Evolutionary conservation across 2,113 vertebrate species (phyloP).

Genomic region (Donacobius atricapilla): DNA sequence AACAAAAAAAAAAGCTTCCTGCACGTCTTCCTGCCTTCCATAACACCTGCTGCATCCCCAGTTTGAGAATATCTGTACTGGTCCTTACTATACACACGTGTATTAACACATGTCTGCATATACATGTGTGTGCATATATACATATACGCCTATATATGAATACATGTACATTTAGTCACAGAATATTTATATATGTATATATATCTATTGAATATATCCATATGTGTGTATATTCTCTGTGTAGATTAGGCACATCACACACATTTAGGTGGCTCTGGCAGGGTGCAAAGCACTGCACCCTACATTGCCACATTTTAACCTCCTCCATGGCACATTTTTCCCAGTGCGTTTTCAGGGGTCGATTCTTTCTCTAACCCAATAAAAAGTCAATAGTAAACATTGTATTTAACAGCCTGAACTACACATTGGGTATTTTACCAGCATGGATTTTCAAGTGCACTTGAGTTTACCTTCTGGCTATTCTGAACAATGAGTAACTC

Average conservation of each 20-base stretch:
- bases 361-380: neutral
- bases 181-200: neutral
- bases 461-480: conserved; percentile 18
- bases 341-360: neutral
- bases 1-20: neutral
- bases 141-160: no score
- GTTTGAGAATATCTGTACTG: neutral
- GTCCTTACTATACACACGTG: accelerated
- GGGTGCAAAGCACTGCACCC: neutral
- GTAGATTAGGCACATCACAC: neutral
- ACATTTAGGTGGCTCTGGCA: neutral
- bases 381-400: conserved; percentile 1
- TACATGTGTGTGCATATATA: neutral
- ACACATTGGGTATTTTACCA: neutral
- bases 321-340: neutral
- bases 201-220: neutral
- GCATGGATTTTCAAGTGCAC: neutral
- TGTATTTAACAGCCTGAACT: neutral
- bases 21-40: neutral
- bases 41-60: neutral
- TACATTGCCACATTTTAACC: neutral
- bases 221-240: neutral
- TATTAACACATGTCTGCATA: neutral
- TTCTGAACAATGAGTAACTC: conserved; percentile 14
- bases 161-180: neutral